Conservation (phyloP, 1,140 invertebrate genomes). For the Forficula auricularia region DNA sequence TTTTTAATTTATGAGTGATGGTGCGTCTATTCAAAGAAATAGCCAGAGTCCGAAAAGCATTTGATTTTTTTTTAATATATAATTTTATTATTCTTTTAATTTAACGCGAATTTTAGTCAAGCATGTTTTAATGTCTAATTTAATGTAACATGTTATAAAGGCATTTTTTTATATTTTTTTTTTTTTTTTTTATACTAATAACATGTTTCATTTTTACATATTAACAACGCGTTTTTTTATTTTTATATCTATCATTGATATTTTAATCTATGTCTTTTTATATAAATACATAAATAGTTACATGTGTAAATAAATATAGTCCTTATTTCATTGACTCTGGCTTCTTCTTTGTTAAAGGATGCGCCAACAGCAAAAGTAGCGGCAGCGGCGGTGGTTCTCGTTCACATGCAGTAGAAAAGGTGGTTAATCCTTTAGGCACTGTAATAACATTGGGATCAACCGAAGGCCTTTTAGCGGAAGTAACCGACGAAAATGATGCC, state of each 20-base stretch:
- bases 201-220: conserved; percentile 13
- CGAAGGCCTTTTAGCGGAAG: conserved; percentile 28
- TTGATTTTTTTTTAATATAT: not conserved
- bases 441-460: conserved; percentile 38
- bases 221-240: not conserved
- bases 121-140: conserved; percentile 13
- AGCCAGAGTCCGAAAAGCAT: not conserved
- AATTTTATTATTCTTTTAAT: not conserved
- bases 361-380: conserved; percentile 30
- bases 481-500: conserved; percentile 32
- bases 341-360: conserved; percentile 55
- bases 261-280: conserved; percentile 10
- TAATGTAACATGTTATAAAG: conserved; percentile 9
- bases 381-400: conserved; percentile 12
- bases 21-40: too few species aligned
- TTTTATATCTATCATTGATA: conserved; percentile 15
- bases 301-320: not conserved
- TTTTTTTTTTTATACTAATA: conserved; percentile 2
- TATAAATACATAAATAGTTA: not conserved
- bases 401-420: conserved; percentile 35
- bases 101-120: not conserved
- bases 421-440: conserved; percentile 51
- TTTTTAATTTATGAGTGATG: too few species aligned
- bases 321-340: conserved; percentile 58
- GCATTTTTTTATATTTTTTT: conserved; percentile 1